Evolutionary conservation across 2,888 invertebrate genomes (phyloP), one percentile per base, ranked within the genome.

Genomic region (Pyrochroa serraticornis): DNA sequence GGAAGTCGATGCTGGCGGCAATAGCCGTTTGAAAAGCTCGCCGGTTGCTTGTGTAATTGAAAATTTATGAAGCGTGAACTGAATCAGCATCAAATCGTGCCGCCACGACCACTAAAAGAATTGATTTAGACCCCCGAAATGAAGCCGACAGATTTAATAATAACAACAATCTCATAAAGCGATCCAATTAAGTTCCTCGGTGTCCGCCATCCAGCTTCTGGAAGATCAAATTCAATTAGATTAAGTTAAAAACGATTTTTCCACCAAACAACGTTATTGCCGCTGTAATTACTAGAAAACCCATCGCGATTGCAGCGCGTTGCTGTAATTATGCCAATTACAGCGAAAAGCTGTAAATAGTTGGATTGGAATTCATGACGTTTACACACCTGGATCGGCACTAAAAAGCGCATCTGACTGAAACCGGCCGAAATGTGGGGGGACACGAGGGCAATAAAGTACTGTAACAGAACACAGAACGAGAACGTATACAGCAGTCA

Each of bases 41-140:
- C 7, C 7, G 22, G 43, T 5, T 43, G 31, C 32, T 6, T 31
- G 31, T 33, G 34, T 47, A 37, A 48, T 54, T 48, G 54, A 54
- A 54, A 54, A 54, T 54, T 54, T 54, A 54, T 54, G 54, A 54
- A 41, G 48, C 54, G 54, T 54, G 22, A 44, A 53, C 45, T 10
- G 46, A 53, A 53, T 46, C 34, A 48, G 36, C 51, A 43, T 51
- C 35, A 35, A 51, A 51, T 51, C 36, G 43, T 43, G 35, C 44
- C 34, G 48, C n/a, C 7, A 6, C 22, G 37, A 34, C 48, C 22
- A 38, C 48, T 10, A 32, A 48, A 44, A 44, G 36, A 35, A 43
- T 51, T 43, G 43, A 35, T 51, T 51, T 43, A 9, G 31, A n/a
- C 14, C 10, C 22, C 32, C n/a, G 32, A 31, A 43, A 31, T 12